These are phyloP conservation scores for Melanotaenia parkinsoni DNA, from an alignment of 2,797 vertebrate genomes.

Conservation along the genomic window DNA sequence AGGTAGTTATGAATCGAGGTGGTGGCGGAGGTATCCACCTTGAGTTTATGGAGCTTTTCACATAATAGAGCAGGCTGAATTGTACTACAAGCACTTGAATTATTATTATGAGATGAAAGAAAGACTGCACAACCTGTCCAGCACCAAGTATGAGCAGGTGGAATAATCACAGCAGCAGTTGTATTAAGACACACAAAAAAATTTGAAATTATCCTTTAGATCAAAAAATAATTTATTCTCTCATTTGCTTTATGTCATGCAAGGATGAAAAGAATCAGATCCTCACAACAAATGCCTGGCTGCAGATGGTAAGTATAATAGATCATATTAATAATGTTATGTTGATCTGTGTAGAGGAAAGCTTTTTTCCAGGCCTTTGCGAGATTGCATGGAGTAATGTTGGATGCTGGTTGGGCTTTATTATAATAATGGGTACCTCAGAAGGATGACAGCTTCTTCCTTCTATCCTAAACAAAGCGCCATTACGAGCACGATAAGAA, in stretches of 20 bases:
- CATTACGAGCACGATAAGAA: slow-evolving; percentile 1
- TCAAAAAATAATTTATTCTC: slow-evolving; percentile 9
- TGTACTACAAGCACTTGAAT: no score
- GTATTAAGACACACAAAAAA: slow-evolving; percentile 1
- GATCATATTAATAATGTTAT: slow-evolving; percentile 30
- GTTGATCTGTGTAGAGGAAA: slow-evolving; percentile 33
- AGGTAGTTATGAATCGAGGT: no score
- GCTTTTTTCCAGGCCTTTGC: background rate
- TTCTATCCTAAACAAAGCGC: background rate
- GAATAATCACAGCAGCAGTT: background rate
- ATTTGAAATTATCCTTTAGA: background rate
- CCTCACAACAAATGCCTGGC: slow-evolving; percentile 85
- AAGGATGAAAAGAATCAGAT: slow-evolving; percentile 89
- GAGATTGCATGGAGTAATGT: background rate
- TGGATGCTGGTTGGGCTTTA: slow-evolving; percentile 19
- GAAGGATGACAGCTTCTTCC: slow-evolving; percentile 7
- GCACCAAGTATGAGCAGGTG: background rate
- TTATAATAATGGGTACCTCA: slow-evolving; percentile 4
- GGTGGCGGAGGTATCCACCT: no score
- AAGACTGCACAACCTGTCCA: background rate
- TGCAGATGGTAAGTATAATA: slow-evolving; percentile 83
- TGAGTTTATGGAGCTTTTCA: no score
- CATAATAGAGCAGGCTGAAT: no score
- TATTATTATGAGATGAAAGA: no score
- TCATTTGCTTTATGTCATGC: slow-evolving; percentile 34